phyloP scores from a whole-genome alignment of 2,113 vertebrate genomes.

The Neogobius melanostomus region DNA sequence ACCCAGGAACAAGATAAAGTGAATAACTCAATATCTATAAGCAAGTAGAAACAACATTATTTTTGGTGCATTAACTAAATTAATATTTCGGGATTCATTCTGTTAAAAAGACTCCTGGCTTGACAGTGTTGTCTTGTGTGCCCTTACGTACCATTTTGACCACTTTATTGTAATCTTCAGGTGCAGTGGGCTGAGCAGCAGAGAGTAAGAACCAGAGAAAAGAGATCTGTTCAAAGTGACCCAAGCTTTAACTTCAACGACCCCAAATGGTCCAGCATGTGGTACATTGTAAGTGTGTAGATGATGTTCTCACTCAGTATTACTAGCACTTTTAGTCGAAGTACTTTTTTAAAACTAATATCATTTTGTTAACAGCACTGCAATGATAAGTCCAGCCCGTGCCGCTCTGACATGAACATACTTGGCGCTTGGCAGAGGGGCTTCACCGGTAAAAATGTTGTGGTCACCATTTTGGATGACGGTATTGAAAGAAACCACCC shows the following conservation, averaged over 20 bases:
- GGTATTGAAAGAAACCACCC: conserved; percentile 94
- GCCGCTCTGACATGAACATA: conserved; percentile 89
- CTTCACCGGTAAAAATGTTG: conserved; percentile 87
- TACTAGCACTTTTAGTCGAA: not conserved
- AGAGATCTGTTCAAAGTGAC: conserved; percentile 76
- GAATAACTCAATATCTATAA: too few relatives aligned
- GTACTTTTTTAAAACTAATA: not conserved
- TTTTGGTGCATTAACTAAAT: too few relatives aligned
- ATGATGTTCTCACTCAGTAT: not conserved
- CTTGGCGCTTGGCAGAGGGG: conserved; percentile 90
- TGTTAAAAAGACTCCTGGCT: too few relatives aligned
- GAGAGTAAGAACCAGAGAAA: conserved; percentile 84
- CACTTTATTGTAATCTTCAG: conserved; percentile 55
- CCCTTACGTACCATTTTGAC: too few relatives aligned
- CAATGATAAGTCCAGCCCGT: conserved; percentile 71
- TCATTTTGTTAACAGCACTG: conserved; percentile 59
- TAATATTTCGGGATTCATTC: too few relatives aligned
- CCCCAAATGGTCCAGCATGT: conserved; percentile 93
- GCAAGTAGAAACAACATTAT: too few relatives aligned
- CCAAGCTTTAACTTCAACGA: conserved; percentile 83
- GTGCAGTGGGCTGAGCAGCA: conserved; percentile 91
- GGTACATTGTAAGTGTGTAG: conserved; percentile 87
- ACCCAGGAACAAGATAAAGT: too few relatives aligned
- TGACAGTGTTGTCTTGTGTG: too few relatives aligned
- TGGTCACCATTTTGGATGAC: conserved; percentile 91